Evolutionary conservation across 2,797 vertebrate genomes (phyloP), one percentile per base, ranked within the genome.

Genomic region (Menidia menidia): DNA sequence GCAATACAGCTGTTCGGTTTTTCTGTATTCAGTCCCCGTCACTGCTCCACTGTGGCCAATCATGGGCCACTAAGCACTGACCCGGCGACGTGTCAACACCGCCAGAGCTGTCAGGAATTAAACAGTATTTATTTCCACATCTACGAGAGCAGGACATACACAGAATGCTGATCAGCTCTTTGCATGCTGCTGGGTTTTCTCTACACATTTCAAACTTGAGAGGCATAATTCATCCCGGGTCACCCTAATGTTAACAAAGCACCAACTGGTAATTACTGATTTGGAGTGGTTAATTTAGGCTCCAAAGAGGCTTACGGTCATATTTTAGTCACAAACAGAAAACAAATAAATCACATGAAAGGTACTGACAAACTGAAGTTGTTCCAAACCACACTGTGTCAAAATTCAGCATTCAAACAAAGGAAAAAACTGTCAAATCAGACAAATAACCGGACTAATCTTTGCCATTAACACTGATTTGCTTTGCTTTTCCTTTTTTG

Each of bases 221-320:
- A 83, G 71, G 76, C 67, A 80, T 75, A 77, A 86, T 80, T 91
- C 81, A 90, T 87, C 78, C 74, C 41, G 77, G 89, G 86, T 89
- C 88, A 92, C 86, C 85, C 86, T 43, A 64, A 83, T 48, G 75
- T 76, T 73, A 71, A 81, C 80, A 90, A 85, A 85, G 89, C 85
- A 88, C 80, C 90, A 91, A 90, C 85, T 92, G 89, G 86, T 89
- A 85, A 92, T 86, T 74, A 87, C 83, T 84, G 81, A 79, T 79
- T 73, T 86, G 73, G 87, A 87, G 89, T 81, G 74, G 78, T 75
- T 84, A 63, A 67, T 70, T 80, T 72, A 83, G 86, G 69, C 64
- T 68, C 64, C 66, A 71, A 68, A 59, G 70, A 71, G 72, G 69
- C 76, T 83, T 78, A 85, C 66, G 81, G 85, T 87, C 77, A 79